Percentiles rank a stretch among this genome's conserved stretches.
These are phyloP conservation scores for Ostrea denselamellosa DNA, from an alignment of 1,140 invertebrate genomes.

Conservation along the genomic window DNA sequence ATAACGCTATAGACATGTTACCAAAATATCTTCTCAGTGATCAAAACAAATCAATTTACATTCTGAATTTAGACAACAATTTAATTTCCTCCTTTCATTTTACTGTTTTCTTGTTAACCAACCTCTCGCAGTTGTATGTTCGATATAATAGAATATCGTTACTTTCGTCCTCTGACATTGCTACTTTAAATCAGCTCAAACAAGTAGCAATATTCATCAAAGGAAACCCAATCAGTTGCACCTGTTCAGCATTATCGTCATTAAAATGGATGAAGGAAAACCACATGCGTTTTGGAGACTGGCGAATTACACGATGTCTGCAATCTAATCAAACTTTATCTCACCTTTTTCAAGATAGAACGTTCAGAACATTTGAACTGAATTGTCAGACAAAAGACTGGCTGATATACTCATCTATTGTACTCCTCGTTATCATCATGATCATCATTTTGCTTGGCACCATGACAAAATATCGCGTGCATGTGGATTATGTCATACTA, in stretches of 20 bases:
- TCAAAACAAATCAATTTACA: not conserved
- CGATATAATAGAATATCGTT: not conserved
- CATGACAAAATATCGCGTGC: not conserved
- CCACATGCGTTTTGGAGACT: not conserved
- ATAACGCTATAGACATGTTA: not conserved
- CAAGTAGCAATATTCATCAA: not conserved
- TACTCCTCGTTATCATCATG: not conserved
- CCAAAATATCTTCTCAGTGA: not conserved
- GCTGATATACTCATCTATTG: not conserved
- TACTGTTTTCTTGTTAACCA: not conserved
- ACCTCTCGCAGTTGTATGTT: not conserved
- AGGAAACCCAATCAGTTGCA: constrained; percentile 1
- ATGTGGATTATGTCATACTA: constrained; percentile 1
- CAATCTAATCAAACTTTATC: not conserved
- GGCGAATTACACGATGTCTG: not conserved
- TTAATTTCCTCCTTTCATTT: not conserved
- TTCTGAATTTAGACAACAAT: not conserved
- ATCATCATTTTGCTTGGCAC: not conserved
- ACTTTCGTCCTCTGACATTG: not conserved
- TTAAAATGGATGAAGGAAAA: constrained; percentile 7
- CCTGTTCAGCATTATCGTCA: not conserved
- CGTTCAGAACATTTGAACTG: not conserved
- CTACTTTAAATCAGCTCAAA: not conserved
- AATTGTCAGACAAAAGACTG: not conserved
- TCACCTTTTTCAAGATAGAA: not conserved